Conservation (phyloP, 2,888 invertebrate species). For the Drosophila tripunctata region DNA sequence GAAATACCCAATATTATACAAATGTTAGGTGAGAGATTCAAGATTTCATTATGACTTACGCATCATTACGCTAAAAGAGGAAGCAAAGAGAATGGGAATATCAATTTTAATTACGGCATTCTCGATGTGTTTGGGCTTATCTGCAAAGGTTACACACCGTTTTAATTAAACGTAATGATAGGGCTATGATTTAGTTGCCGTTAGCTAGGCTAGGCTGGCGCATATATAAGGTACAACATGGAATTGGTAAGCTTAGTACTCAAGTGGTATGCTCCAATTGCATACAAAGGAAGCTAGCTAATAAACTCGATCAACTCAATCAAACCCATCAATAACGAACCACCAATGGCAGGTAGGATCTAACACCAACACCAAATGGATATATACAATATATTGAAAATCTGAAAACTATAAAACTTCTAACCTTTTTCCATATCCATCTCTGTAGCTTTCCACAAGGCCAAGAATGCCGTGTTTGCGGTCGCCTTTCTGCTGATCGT, state of each 20-base stretch:
- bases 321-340: slow-evolving; percentile 1
- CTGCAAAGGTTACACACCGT: slow-evolving; percentile 54
- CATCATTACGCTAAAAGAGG: slow-evolving; percentile 36
- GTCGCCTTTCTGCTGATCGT: slow-evolving; percentile 22
- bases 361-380: slow-evolving; percentile 16
- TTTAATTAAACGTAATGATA: slow-evolving; percentile 54
- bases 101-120: slow-evolving; percentile 64
- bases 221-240: slow-evolving; percentile 56
- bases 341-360: slow-evolving; percentile 42
- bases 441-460: slow-evolving; percentile 50
- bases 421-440: background rate
- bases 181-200: slow-evolving; percentile 47
- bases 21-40: slow-evolving; percentile 42
- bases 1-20: slow-evolving; percentile 21
- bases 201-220: slow-evolving; percentile 1
- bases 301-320: slow-evolving; percentile 20
- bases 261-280: slow-evolving; percentile 40
- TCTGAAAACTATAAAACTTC: no score
- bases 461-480: slow-evolving; percentile 32
- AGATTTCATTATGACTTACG: slow-evolving; percentile 24
- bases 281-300: slow-evolving; percentile 47
- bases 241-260: slow-evolving; percentile 35
- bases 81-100: slow-evolving; percentile 1
- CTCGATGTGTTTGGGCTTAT: slow-evolving; percentile 50
- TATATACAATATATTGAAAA: no score